Base-by-base conservation (phyloP, 2,888 invertebrate species). In the Drosophila nr. medialis region DNA sequence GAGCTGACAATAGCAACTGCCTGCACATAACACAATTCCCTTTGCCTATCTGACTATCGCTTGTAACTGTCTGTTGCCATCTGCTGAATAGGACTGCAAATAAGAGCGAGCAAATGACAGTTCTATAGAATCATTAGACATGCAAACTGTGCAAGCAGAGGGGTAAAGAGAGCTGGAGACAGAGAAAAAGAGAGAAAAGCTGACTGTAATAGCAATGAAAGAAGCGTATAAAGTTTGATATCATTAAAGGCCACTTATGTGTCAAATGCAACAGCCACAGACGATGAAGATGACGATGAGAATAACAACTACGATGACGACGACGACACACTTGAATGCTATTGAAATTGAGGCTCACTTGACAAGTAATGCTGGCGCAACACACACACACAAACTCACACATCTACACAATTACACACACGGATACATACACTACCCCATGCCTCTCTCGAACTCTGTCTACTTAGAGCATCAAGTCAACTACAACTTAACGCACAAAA, bases 221-320 rank as follows among this genome's bases (percentile, higher is more conserved):
- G 79, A 73, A 73, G 60, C 73, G 65, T 63, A 81, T 73, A 63
- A 77, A 77, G 81, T 83, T 83, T 86, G 79, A 83, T 81, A 86
- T 86, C 86, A 83, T 83, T 83, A 83, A 83, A 86, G 79, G 70
- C 86, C 86, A 86, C 86, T 83, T 83, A 83, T 83, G 84, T 86
- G 83, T 83, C 86, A 86, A 83, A 79, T 86, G 83, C 83, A 83
- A 84, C 67, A 63, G 79, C 63, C 69, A 58, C 79, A 70, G 79
- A 77, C 49, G 30, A 29, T 8, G 32, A 59, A 29, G 50, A 30
- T 51, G 73, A 61, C 68, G 42, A 42, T 42, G 40, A n/a, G 42
- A 42, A 42, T 11, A 42, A 42, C 42, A 42, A 42, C 21, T 11
- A 42, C n/a, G 45, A 45, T 5, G 40, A 6, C 11, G 38, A 40